A percentile compares a stretch with the other conserved stretches of the same genome.
Conservation (phyloP, 2,797 vertebrate genomes). For the Scolopax rusticola region DNA sequence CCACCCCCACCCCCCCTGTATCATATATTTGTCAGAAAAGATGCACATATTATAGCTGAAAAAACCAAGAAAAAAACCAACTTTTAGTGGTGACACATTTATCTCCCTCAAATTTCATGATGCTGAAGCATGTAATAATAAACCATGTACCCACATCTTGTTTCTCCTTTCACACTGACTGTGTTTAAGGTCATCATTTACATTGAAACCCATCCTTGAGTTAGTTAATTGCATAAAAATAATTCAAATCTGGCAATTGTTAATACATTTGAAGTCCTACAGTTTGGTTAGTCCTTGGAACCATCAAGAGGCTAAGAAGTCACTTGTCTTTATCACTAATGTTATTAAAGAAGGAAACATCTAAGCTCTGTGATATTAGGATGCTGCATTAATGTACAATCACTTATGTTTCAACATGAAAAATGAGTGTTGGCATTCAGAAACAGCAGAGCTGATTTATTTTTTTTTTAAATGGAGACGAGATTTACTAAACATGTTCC, state of each 20-base stretch:
- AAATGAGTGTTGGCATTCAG: not conserved
- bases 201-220: slow-evolving; percentile 24
- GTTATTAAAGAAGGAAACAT: slow-evolving; percentile 6
- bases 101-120: not conserved
- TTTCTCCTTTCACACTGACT: not conserved
- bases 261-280: slow-evolving; percentile 50
- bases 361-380: not conserved
- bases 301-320: slow-evolving; percentile 37
- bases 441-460: not conserved
- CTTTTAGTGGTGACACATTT: not conserved
- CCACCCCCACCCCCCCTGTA: not conserved
- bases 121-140: not conserved
- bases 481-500: slow-evolving; percentile 8
- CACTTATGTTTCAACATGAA: not conserved
- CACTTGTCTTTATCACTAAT: slow-evolving; percentile 26
- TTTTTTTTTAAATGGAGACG: not conserved
- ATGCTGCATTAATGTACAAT: not conserved
- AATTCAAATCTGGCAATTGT: slow-evolving; percentile 48
- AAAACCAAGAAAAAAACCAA: not conserved
- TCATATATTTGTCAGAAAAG: not conserved
- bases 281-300: slow-evolving; percentile 53
- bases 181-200: slow-evolving; percentile 53
- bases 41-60: not conserved
- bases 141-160: not conserved
- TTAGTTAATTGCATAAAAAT: slow-evolving; percentile 66